Evolutionary conservation across 2,888 invertebrate species (phyloP), one percentile per base, ranked within the genome.

Genomic region (Epirrhoe tristata): DNA sequence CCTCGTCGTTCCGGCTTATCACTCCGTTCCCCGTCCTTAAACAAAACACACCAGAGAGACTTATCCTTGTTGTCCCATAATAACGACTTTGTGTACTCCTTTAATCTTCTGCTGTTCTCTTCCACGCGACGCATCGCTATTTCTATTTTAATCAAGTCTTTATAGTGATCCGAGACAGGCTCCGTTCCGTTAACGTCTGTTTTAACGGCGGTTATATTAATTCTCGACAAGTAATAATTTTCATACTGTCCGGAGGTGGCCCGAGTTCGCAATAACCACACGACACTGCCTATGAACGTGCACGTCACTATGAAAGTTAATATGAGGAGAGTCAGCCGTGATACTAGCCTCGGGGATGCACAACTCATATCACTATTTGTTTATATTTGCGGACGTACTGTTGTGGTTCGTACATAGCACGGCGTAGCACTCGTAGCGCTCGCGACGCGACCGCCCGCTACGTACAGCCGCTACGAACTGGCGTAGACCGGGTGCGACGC

Each of bases 361-460:
- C 93, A 90, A 91, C 93, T 93, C 93, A 93, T 93, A 92, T 93
- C 92, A 93, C 92, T 90, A 88, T 89, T 91, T 93, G 92, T 91
- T 91, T 90, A 83, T 87, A 86, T 91, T 90, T 86, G 76, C 78
- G 74, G 80, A 83, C 83, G 85, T 83, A 84, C 84, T 81, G 79
- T 81, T 77, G 76, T 81, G 81, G 80, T 79, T 84, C 85, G 88
- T 82, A 87, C 93, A 92, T 93, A 84, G 85, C 93, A 80, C 79
- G 81, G 79, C 82, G 88, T 86, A 83, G 86, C 84, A 72, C 71
- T 78, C 89, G 87, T 75, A 77, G 72, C 75, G 85, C 86, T 86
- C 59, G 63, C 63, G 61, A 58, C 68, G 80, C 89, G 89, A 83
- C 87, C 86, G 84, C 80, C 80, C 85, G 83, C 86, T 85, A 84